A percentile compares a stretch with the other conserved stretches of the same genome.
Conservation (phyloP, 2,797 vertebrate species). For the Leptatherina wallacei region DNA sequence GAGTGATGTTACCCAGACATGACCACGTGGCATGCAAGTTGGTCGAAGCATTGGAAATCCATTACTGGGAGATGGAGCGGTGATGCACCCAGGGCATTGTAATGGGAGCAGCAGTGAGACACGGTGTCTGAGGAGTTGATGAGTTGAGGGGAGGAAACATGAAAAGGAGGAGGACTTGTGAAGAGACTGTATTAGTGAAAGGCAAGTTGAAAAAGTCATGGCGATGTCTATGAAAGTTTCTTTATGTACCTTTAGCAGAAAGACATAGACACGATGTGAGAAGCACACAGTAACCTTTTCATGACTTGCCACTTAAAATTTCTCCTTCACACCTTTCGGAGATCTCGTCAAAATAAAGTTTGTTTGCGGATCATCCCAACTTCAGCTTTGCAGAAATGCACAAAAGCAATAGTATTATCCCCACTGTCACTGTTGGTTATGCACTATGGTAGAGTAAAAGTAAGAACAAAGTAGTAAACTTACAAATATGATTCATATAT, state of each 20-base stretch:
- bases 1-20: slow-evolving; percentile 60
- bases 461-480: not conserved
- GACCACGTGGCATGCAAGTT: slow-evolving; percentile 57
- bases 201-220: slow-evolving; percentile 11
- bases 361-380: slow-evolving; percentile 3
- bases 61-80: slow-evolving; percentile 70
- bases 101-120: slow-evolving; percentile 68
- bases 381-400: slow-evolving; percentile 19
- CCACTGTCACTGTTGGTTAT: not conserved
- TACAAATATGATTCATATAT: not conserved
- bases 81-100: slow-evolving; percentile 65
- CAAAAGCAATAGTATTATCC: not conserved
- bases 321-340: slow-evolving; percentile 22
- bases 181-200: slow-evolving; percentile 25
- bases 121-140: slow-evolving; percentile 61
- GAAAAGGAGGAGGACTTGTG: not conserved
- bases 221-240: slow-evolving; percentile 9
- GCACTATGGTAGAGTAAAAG: not conserved
- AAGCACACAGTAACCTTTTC: slow-evolving; percentile 25
- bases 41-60: slow-evolving; percentile 74
- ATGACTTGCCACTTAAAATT: slow-evolving; percentile 10
- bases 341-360: slow-evolving; percentile 28
- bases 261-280: slow-evolving; percentile 26
- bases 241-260: slow-evolving; percentile 15
- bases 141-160: slow-evolving; percentile 47